Evolutionary conservation across 2,888 invertebrate genomes (phyloP).

Genomic region (Chromoteleia sp.): DNA sequence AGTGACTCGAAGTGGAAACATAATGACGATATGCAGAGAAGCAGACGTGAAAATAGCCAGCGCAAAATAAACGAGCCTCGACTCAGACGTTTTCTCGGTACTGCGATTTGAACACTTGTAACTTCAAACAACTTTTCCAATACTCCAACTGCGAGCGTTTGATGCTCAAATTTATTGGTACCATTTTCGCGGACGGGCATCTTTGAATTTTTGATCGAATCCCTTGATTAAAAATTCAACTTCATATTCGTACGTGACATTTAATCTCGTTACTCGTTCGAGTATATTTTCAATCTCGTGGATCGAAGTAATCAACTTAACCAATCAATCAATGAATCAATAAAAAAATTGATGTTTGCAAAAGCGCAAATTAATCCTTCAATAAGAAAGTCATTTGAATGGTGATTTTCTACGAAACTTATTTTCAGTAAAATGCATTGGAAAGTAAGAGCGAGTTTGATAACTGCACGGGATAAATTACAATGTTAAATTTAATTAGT

Average conservation of each 20-base stretch:
- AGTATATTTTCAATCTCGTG: background rate
- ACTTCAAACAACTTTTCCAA: constrained; percentile 64
- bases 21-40: constrained; percentile 70
- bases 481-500: too few species aligned
- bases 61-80: constrained; percentile 65
- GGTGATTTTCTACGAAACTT: too few species aligned
- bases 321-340: too few species aligned
- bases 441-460: too few species aligned
- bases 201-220: constrained; percentile 28
- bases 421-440: too few species aligned
- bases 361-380: background rate
- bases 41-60: constrained; percentile 68
- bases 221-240: constrained; percentile 13
- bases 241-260: constrained; percentile 7
- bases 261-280: constrained; percentile 11
- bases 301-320: background rate
- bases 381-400: too few species aligned
- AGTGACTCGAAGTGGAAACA: constrained; percentile 43
- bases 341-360: background rate
- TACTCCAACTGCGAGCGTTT: constrained; percentile 18
- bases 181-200: constrained; percentile 16
- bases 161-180: constrained; percentile 42
- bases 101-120: constrained; percentile 63
- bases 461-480: too few species aligned
- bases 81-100: constrained; percentile 58